phyloP scores from a whole-genome alignment of 1,140 invertebrate genomes.

The Drosophila triauraria region DNA sequence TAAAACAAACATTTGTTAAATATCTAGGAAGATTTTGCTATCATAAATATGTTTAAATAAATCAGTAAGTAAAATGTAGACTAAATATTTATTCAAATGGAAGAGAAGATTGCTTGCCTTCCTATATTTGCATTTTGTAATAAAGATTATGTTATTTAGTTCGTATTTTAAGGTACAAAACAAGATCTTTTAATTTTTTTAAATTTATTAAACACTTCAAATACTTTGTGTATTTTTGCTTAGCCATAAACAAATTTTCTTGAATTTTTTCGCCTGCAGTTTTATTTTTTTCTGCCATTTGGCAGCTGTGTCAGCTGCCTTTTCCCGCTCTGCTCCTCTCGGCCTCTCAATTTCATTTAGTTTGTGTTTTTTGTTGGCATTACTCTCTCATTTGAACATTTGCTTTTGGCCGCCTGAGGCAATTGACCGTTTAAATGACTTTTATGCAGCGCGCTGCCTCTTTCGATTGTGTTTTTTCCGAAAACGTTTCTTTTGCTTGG shows the following conservation, averaged over 20 bases:
- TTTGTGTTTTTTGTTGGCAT: slow-evolving; percentile 37
- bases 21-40: not conserved
- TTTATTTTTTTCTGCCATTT: slow-evolving; percentile 34
- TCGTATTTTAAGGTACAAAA: not conserved
- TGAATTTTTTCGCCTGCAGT: slow-evolving; percentile 33
- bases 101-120: no score
- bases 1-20: not conserved
- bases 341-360: slow-evolving; percentile 37
- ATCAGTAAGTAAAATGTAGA: not conserved
- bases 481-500: slow-evolving; percentile 26
- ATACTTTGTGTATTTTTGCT: slow-evolving; percentile 4
- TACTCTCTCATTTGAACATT: slow-evolving; percentile 46
- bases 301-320: slow-evolving; percentile 48
- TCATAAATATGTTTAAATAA: not conserved
- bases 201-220: not conserved
- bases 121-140: no score
- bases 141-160: not conserved
- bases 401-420: slow-evolving; percentile 64
- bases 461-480: slow-evolving; percentile 39
- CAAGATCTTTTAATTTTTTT: not conserved
- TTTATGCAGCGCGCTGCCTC: slow-evolving; percentile 32
- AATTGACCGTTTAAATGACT: slow-evolving; percentile 83
- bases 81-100: not conserved
- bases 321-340: not conserved
- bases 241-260: slow-evolving; percentile 2